Percentiles rank a stretch among this genome's conserved stretches.
These are phyloP conservation scores for Sesamia inferens DNA, from an alignment of 2,888 invertebrate species.

Conservation along the genomic window DNA sequence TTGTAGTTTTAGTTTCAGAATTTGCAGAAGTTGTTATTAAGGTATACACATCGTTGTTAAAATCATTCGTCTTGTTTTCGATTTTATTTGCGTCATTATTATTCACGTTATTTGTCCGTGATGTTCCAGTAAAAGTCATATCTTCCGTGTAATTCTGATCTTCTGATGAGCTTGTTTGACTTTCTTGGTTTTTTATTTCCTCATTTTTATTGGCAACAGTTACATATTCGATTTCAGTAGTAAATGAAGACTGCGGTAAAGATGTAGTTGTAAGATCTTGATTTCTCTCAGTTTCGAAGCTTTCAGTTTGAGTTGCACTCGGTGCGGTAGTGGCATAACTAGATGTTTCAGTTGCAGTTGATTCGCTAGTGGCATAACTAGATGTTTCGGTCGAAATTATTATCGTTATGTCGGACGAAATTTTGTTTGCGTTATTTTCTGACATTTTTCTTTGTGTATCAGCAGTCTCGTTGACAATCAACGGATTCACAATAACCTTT, in stretches of 20 bases:
- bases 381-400: slow-evolving; percentile 13
- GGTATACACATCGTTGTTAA: not conserved
- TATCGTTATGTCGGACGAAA: slow-evolving; percentile 7
- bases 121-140: not conserved
- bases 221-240: slow-evolving; percentile 8
- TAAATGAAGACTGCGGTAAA: not conserved
- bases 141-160: slow-evolving; percentile 6
- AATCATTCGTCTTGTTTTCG: not conserved
- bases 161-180: not conserved
- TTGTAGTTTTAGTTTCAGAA: slow-evolving; percentile 5
- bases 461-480: slow-evolving; percentile 25
- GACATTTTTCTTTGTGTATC: slow-evolving; percentile 20
- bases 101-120: not conserved
- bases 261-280: slow-evolving; percentile 9
- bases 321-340: slow-evolving; percentile 7
- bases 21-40: slow-evolving; percentile 7
- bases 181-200: not conserved
- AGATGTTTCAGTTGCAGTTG: slow-evolving; percentile 16
- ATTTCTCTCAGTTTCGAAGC: slow-evolving; percentile 1
- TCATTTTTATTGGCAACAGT: not conserved
- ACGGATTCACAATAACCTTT: slow-evolving; percentile 2
- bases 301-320: slow-evolving; percentile 31
- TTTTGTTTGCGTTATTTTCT: slow-evolving; percentile 9
- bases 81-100: slow-evolving; percentile 2
- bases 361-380: slow-evolving; percentile 6